These are phyloP conservation scores for Euphydryas editha DNA, from an alignment of 2,888 invertebrate genomes.

Conservation along the genomic window DNA sequence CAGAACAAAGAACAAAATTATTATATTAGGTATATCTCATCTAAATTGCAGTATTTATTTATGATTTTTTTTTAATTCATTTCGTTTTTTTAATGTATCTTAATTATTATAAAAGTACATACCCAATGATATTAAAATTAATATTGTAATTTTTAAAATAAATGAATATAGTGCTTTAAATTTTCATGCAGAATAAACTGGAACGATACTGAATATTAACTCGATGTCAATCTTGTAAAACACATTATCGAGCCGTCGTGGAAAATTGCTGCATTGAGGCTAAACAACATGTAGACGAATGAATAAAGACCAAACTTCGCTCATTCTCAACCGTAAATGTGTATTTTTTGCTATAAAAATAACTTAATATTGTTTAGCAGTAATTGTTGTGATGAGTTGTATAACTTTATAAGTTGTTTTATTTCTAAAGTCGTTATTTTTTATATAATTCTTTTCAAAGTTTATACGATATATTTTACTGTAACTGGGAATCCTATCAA, in stretches of 20 bases:
- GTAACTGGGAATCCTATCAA: too few relatives aligned
- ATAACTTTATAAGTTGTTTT: too few relatives aligned
- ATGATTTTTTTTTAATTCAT: too few relatives aligned
- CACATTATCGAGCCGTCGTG: conserved; percentile 26
- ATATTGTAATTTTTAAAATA: not conserved
- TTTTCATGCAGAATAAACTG: not conserved
- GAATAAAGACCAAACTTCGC: conserved; percentile 29
- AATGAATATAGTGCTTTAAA: not conserved
- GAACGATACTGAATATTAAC: conserved; percentile 10
- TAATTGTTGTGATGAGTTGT: conserved; percentile 11
- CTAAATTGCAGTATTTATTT: too few relatives aligned
- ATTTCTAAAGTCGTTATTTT: too few relatives aligned
- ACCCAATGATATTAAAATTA: too few relatives aligned
- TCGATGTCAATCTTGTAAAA: conserved; percentile 27
- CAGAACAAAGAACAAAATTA: too few relatives aligned
- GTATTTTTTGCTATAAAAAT: conserved; percentile 14
- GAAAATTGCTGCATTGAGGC: conserved; percentile 28
- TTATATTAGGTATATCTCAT: too few relatives aligned
- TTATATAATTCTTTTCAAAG: too few relatives aligned
- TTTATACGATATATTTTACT: too few relatives aligned
- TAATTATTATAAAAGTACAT: too few relatives aligned
- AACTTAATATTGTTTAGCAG: conserved; percentile 8
- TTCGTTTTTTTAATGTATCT: too few relatives aligned
- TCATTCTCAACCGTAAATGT: conserved; percentile 17
- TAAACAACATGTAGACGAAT: conserved; percentile 22